Conservation (phyloP, 1,140 invertebrate genomes). For the Galleria mellonella region DNA sequence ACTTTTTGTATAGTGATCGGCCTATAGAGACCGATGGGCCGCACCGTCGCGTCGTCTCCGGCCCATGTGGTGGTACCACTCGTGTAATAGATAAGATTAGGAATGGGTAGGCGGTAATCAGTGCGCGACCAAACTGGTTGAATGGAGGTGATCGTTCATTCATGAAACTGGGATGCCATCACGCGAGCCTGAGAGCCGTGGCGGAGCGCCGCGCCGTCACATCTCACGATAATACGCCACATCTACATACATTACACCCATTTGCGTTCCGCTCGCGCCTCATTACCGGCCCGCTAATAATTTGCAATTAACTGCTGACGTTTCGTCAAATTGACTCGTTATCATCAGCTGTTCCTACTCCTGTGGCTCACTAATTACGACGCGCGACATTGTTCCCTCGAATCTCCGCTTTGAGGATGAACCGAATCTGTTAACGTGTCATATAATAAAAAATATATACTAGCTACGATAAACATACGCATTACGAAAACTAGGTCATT, state of each 20-base stretch:
- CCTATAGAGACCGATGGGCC: conserved; percentile 8
- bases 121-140: conserved; percentile 65
- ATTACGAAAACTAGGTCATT: conserved; percentile 11
- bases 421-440: background rate
- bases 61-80: conserved; percentile 29
- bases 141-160: conserved; percentile 62
- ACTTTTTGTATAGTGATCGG: conserved; percentile 41
- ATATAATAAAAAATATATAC: background rate
- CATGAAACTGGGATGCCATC: conserved; percentile 56
- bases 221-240: background rate
- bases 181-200: conserved; percentile 28
- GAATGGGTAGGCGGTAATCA: conserved; percentile 57
- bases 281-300: conserved; percentile 18
- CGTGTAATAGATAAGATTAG: conserved; percentile 64
- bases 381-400: conserved; percentile 1
- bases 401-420: background rate
- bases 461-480: background rate
- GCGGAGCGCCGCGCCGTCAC: conserved; percentile 3
- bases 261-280: conserved; percentile 30
- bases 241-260: conserved; percentile 7
- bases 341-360: conserved; percentile 28
- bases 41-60: conserved; percentile 1
- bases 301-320: conserved; percentile 29
- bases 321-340: conserved; percentile 17
- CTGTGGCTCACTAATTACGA: conserved; percentile 9